Conservation (phyloP, 2,888 invertebrate species). For the Epirrhoe tristata region DNA sequence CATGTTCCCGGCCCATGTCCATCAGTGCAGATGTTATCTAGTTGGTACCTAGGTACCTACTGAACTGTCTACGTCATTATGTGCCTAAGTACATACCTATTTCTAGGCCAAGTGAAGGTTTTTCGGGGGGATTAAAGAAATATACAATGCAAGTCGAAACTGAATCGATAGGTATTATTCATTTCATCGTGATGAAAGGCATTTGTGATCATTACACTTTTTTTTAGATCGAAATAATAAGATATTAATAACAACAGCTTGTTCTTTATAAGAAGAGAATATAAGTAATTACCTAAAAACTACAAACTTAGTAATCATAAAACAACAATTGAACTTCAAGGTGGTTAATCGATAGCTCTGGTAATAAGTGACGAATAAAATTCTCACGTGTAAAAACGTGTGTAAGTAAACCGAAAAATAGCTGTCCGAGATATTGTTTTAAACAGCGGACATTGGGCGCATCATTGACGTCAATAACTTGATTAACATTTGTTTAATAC, state of each 20-base stretch:
- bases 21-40: constrained; percentile 44
- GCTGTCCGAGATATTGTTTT: constrained; percentile 41
- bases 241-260: no score
- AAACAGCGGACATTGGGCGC: constrained; percentile 49
- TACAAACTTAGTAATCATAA: no score
- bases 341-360: background rate
- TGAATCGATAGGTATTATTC: background rate
- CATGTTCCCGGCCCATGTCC: constrained; percentile 54
- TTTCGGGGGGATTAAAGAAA: background rate
- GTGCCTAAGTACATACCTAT: background rate
- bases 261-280: no score
- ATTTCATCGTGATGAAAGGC: background rate
- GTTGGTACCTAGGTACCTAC: constrained; percentile 1
- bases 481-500: constrained; percentile 61
- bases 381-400: constrained; percentile 7
- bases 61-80: constrained; percentile 26
- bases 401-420: constrained; percentile 47
- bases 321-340: background rate
- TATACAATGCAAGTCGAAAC: background rate
- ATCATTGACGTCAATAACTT: constrained; percentile 65
- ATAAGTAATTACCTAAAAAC: no score
- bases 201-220: background rate
- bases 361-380: background rate
- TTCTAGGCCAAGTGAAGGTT: constrained; percentile 17
- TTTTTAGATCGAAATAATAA: no score